Percentiles rank a stretch among this genome's conserved stretches.
These are phyloP conservation scores for Polydrusus cervinus DNA, from an alignment of 2,888 invertebrate species.

Conservation along the genomic window DNA sequence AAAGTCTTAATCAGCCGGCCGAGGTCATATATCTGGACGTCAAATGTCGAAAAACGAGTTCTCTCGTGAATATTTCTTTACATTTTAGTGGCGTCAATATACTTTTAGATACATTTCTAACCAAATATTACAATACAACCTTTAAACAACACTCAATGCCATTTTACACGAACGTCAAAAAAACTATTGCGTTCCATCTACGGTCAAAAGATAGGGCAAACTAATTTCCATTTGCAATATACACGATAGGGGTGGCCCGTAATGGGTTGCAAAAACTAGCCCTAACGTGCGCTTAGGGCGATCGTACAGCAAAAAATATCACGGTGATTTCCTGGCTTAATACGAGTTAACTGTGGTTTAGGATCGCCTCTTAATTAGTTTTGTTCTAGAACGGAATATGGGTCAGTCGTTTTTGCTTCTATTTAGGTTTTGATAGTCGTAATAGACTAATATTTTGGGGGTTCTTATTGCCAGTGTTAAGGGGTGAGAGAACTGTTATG, in stretches of 20 bases:
- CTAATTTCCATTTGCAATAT: constrained; percentile 39
- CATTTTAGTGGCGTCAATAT: too few relatives aligned
- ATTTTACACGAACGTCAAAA: constrained; percentile 13
- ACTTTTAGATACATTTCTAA: too few relatives aligned
- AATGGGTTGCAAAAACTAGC: constrained; percentile 43
- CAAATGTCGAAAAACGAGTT: too few relatives aligned
- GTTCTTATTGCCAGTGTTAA: background rate
- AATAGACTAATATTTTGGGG: constrained; percentile 16
- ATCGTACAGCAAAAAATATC: constrained; percentile 34
- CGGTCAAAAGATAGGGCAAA: constrained; percentile 31
- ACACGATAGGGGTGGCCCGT: constrained; percentile 35
- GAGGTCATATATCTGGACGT: too few relatives aligned
- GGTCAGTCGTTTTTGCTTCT: constrained; percentile 36
- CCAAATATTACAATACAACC: too few relatives aligned
- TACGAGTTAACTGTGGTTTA: constrained; percentile 50
- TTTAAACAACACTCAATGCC: background rate
- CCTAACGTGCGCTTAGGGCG: constrained; percentile 39
- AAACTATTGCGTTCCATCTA: constrained; percentile 4
- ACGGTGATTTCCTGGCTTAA: constrained; percentile 49
- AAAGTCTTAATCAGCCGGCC: too few relatives aligned
- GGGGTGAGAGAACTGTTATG: background rate
- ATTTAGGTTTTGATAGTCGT: constrained; percentile 17
- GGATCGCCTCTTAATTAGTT: constrained; percentile 53
- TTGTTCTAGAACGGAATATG: constrained; percentile 41
- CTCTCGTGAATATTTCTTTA: too few relatives aligned